These are phyloP conservation scores for Nasonia oneida DNA, from an alignment of 2,888 invertebrate species.

Conservation along the genomic window DNA sequence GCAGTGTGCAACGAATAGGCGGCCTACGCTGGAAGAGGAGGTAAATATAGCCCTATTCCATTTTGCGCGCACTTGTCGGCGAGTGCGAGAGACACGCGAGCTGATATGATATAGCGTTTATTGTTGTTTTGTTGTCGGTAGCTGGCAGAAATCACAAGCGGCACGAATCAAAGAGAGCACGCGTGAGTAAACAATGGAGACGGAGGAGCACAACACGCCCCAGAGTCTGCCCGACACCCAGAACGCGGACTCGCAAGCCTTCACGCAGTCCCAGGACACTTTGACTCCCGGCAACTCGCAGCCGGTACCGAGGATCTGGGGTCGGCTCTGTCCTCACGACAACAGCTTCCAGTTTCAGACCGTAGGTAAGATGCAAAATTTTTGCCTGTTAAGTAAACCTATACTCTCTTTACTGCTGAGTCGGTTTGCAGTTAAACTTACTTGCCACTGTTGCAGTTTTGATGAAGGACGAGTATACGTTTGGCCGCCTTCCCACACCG, in stretches of 20 bases:
- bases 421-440: not conserved
- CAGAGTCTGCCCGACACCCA: constrained; percentile 72
- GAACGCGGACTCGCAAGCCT: constrained; percentile 66
- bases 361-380: constrained; percentile 63
- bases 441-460: constrained; percentile 79
- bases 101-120: not conserved
- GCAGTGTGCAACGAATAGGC: not conserved
- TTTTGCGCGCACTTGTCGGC: not conserved
- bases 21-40: not conserved
- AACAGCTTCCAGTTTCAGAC: constrained; percentile 58
- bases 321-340: constrained; percentile 68
- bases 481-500: constrained; percentile 79
- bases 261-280: constrained; percentile 70
- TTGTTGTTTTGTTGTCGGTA: not conserved
- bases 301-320: constrained; percentile 66
- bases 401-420: not conserved
- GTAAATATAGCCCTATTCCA: not conserved
- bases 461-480: constrained; percentile 80
- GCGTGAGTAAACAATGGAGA: not conserved
- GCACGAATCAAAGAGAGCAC: not conserved
- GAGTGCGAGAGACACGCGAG: not conserved
- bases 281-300: constrained; percentile 49
- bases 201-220: constrained; percentile 54
- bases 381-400: not conserved
- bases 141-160: not conserved